phyloP scores from a whole-genome alignment of 23 tunicate genomes.

The Botrylloides violaceus region DNA sequence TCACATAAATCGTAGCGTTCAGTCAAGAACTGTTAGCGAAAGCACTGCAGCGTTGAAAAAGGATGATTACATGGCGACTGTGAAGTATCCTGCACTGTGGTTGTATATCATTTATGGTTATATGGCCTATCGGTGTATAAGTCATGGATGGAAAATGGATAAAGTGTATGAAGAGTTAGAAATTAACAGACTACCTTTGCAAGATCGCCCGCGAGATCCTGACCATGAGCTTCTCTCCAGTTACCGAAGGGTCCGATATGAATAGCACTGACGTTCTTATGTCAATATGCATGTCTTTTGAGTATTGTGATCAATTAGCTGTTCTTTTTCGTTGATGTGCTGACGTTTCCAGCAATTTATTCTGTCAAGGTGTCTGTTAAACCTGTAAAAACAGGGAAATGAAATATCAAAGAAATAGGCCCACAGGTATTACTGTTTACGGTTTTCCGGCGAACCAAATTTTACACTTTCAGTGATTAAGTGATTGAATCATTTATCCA shows the following conservation, averaged over 20 bases:
- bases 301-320: too few relatives aligned
- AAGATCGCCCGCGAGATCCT: background rate
- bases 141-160: background rate
- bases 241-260: background rate
- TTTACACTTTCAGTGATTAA: too few relatives aligned
- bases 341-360: too few relatives aligned
- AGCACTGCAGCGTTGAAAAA: background rate
- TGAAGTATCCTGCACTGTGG: slow-evolving; percentile 10
- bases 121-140: background rate
- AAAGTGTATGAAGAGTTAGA: background rate
- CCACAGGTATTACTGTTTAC: too few relatives aligned
- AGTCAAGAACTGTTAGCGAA: background rate
- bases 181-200: background rate
- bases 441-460: too few relatives aligned
- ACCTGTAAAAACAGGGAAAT: too few relatives aligned
- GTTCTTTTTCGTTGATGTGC: too few relatives aligned
- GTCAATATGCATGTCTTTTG: too few relatives aligned
- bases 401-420: too few relatives aligned
- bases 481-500: too few relatives aligned
- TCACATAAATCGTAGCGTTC: background rate
- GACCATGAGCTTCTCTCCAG: background rate
- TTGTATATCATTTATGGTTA: background rate
- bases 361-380: too few relatives aligned
- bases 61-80: slow-evolving; percentile 15
- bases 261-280: too few relatives aligned